Conservation (phyloP, 2,888 invertebrate species). For the Dicycla oo region DNA sequence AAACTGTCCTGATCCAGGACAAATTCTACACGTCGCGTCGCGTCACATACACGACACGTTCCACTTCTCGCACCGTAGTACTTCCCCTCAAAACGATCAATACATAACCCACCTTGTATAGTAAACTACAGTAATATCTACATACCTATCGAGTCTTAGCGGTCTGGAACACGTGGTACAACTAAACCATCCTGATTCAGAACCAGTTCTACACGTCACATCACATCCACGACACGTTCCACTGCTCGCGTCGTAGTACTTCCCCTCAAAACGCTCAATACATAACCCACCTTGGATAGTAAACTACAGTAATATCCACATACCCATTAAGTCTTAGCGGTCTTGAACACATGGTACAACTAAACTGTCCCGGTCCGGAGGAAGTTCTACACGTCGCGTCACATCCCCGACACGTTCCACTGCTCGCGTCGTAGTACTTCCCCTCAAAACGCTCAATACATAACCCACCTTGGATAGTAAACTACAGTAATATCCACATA, state of each 20-base stretch:
- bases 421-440: too few relatives aligned
- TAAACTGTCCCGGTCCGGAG: constrained; percentile 92
- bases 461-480: too few relatives aligned
- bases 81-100: too few relatives aligned
- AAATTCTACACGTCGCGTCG: constrained; percentile 91
- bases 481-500: too few relatives aligned
- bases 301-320: constrained; percentile 13
- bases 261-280: constrained; percentile 94
- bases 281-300: constrained; percentile 88
- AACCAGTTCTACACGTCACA: constrained; percentile 91
- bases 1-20: constrained; percentile 93
- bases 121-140: constrained; percentile 1
- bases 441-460: too few relatives aligned
- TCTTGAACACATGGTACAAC: constrained; percentile 92
- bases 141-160: constrained; percentile 91
- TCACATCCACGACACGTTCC: constrained; percentile 93
- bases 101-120: constrained; percentile 90
- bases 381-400: constrained; percentile 91
- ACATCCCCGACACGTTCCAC: too few relatives aligned
- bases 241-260: constrained; percentile 92
- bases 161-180: constrained; percentile 92
- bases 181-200: constrained; percentile 92
- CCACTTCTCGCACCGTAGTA: constrained; percentile 92
- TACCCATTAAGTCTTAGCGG: constrained; percentile 92
- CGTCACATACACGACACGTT: constrained; percentile 92